Conservation (phyloP, 2,888 invertebrate species). For the Pediacus dermestoides region DNA sequence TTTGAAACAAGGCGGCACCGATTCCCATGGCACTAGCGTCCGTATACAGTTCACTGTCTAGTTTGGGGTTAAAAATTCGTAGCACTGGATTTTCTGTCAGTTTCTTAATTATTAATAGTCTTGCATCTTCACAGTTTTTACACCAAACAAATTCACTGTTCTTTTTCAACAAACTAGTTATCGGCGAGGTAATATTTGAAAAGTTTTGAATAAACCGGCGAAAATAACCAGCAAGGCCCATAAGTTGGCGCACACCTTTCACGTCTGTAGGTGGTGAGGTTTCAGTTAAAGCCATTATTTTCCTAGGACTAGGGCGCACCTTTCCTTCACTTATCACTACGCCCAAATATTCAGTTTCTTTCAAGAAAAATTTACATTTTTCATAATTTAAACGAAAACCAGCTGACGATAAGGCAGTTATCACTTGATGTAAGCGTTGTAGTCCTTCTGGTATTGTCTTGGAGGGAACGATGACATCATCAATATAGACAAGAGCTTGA, state of each 20-base stretch:
- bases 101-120: slow-evolving; percentile 19
- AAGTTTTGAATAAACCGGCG: slow-evolving; percentile 20
- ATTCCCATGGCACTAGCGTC: slow-evolving; percentile 25
- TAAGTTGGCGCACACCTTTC: slow-evolving; percentile 28
- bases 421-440: neutral
- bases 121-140: slow-evolving; percentile 14
- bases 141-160: slow-evolving; percentile 17
- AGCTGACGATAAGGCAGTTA: neutral
- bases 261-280: slow-evolving; percentile 31
- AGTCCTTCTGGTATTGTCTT: neutral
- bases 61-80: slow-evolving; percentile 18
- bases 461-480: slow-evolving; percentile 9
- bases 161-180: slow-evolving; percentile 19
- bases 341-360: neutral
- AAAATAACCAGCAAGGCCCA: slow-evolving; percentile 23
- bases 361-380: neutral
- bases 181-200: slow-evolving; percentile 17
- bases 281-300: slow-evolving; percentile 30
- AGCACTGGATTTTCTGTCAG: slow-evolving; percentile 22
- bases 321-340: neutral
- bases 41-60: slow-evolving; percentile 23
- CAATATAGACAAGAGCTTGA: slow-evolving; percentile 8
- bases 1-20: slow-evolving; percentile 29
- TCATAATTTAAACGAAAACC: neutral
- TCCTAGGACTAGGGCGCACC: slow-evolving; percentile 30